Evolutionary conservation across 2,888 invertebrate genomes (phyloP), one percentile per base, ranked within the genome.

Genomic region (Amiota communis): DNA sequence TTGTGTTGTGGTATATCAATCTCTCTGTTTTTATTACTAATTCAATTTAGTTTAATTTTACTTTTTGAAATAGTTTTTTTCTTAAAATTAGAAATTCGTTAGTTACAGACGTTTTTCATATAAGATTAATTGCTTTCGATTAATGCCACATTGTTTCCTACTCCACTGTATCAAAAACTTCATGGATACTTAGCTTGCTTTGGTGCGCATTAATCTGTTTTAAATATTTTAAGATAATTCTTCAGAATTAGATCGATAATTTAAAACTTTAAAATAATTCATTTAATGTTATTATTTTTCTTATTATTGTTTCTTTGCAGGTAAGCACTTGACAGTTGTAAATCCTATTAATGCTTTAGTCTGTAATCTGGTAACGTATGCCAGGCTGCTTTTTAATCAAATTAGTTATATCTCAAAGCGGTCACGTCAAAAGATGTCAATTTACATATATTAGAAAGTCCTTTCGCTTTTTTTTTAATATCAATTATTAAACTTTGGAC

Each of bases 371-470:
- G 70, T 70, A 67, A 70, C 36, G 64, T 64, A 59, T 57, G 20
- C 23, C 65, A 48, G 11, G 2, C 36, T 36, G 36, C 36, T 36
- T 36, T 36, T 36, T 36, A 36, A 36, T 36, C 36, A 36, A 36
- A 36, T 36, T 36, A 36, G 36, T 36, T 36, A 6, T 36, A 36
- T 36, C 36, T 36, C 36, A 36, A 36, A 36, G 36, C 36, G 36
- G 6, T 36, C 36, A 17, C 46, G 56, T 17, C 49, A 64, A 15
- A 59, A 36, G 67, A 51, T 72, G 48, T 63, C 20, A 74, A 77
- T 80, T 79, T 79, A 72, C 79, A 82, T 81, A 83, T 81, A 80
- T 84, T 84, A 84, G 84, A 85, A 84, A 84, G 84, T 85, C 83
- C 84, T 84, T 84, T 82, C 79, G 80, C 81, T 82, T 83, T 81